Percentiles rank a stretch among this genome's conserved stretches.
Conservation (phyloP, 2,888 invertebrate species). For the Scaptomyza cyrtandrae region DNA sequence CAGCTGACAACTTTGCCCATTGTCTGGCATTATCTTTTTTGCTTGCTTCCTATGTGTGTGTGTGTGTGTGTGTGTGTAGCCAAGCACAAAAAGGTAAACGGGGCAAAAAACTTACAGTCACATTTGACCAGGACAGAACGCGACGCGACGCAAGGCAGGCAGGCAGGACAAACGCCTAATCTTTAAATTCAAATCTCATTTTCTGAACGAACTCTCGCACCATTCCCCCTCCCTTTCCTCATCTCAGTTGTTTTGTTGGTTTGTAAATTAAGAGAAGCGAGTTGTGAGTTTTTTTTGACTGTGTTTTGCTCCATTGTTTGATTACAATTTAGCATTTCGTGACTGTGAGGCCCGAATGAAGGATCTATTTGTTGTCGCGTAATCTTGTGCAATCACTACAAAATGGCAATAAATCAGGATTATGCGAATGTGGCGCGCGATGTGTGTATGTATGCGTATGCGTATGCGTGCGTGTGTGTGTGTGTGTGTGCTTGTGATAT, state of each 20-base stretch:
- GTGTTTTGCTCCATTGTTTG: slow-evolving; percentile 69
- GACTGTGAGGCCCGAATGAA: slow-evolving; percentile 76
- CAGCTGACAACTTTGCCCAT: slow-evolving; percentile 75
- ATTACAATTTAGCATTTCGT: slow-evolving; percentile 83
- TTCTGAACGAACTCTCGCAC: slow-evolving; percentile 50
- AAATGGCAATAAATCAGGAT: slow-evolving; percentile 84
- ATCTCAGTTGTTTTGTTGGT: slow-evolving; percentile 45
- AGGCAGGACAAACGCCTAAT: slow-evolving; percentile 76
- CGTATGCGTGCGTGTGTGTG: not conserved
- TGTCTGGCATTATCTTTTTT: slow-evolving; percentile 79
- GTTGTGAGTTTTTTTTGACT: slow-evolving; percentile 37
- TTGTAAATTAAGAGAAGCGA: slow-evolving; percentile 74
- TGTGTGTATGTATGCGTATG: slow-evolving; percentile 70
- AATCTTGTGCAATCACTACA: slow-evolving; percentile 83
- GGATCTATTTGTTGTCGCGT: slow-evolving; percentile 83
- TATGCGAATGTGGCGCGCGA: slow-evolving; percentile 82
- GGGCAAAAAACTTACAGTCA: slow-evolving; percentile 68
- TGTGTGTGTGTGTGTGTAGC: slow-evolving; percentile 44
- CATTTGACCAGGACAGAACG: slow-evolving; percentile 66
- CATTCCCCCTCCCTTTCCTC: slow-evolving; percentile 7
- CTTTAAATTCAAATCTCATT: slow-evolving; percentile 83
- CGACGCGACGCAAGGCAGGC: slow-evolving; percentile 26
- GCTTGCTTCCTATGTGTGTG: slow-evolving; percentile 49
- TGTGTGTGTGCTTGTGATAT: slow-evolving; percentile 54
- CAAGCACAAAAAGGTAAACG: slow-evolving; percentile 73